Conservation (phyloP, 1,140 invertebrate genomes). For the Chironomus tepperi region DNA sequence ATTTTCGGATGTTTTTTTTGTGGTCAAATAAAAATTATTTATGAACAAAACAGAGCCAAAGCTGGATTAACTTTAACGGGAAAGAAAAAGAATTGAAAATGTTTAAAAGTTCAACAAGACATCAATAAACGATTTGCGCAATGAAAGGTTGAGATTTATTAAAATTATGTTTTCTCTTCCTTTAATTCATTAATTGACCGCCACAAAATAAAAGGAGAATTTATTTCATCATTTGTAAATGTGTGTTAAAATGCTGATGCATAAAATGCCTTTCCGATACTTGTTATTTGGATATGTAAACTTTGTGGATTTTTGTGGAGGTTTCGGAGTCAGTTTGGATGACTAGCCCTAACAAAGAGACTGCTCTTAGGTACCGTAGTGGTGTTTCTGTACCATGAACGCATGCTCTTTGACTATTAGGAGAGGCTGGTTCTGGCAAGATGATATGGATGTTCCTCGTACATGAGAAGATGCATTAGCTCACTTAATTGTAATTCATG, state of each 20-base stretch:
- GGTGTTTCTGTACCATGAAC: too few relatives aligned
- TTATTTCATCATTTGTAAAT: not conserved
- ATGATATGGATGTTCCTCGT: too few relatives aligned
- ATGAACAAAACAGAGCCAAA: not conserved
- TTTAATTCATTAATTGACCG: conserved; percentile 13
- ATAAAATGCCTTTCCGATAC: too few relatives aligned
- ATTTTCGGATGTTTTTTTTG: not conserved
- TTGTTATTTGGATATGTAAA: not conserved
- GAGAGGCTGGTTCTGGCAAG: too few relatives aligned
- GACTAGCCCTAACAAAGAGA: too few relatives aligned
- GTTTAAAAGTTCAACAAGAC: not conserved
- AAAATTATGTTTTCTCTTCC: conserved; percentile 5
- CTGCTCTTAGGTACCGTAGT: too few relatives aligned
- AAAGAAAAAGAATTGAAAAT: not conserved
- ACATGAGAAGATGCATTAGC: too few relatives aligned
- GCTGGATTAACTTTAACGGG: not conserved
- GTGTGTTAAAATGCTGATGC: too few relatives aligned
- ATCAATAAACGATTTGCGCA: not conserved
- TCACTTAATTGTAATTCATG: too few relatives aligned
- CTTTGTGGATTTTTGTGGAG: not conserved
- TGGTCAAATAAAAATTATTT: too few relatives aligned
- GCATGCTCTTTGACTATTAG: too few relatives aligned
- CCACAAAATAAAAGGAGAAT: not conserved
- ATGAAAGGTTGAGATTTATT: not conserved
- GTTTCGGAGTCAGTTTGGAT: too few relatives aligned